phyloP scores from a whole-genome alignment of 2,888 invertebrate species.

The Drosophila meridiana region DNA sequence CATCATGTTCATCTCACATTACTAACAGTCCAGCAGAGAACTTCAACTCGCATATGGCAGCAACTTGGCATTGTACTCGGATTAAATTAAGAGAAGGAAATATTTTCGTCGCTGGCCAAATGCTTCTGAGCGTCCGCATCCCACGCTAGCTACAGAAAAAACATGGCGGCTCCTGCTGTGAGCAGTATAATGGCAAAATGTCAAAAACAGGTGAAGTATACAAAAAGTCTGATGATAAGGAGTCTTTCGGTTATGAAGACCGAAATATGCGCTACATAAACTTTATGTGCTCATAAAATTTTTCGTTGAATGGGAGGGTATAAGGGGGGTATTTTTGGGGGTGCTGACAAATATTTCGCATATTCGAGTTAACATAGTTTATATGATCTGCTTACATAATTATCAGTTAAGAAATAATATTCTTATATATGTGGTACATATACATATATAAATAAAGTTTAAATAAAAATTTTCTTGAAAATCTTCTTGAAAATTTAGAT shows the following conservation, averaged over 20 bases:
- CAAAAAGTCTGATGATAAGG: background rate
- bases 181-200: slow-evolving; percentile 67
- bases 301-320: too few relatives aligned
- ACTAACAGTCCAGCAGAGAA: slow-evolving; percentile 50
- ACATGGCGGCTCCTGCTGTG: slow-evolving; percentile 72
- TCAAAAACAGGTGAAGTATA: slow-evolving; percentile 78
- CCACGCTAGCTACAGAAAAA: slow-evolving; percentile 30
- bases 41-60: slow-evolving; percentile 43
- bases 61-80: background rate
- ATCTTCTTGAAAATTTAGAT: too few relatives aligned
- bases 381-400: too few relatives aligned
- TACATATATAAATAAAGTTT: too few relatives aligned
- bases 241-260: slow-evolving; percentile 8
- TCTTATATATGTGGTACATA: too few relatives aligned
- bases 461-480: too few relatives aligned
- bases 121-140: background rate
- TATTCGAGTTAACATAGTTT: too few relatives aligned
- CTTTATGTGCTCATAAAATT: too few relatives aligned
- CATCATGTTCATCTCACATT: slow-evolving; percentile 63
- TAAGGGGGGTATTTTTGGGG: too few relatives aligned
- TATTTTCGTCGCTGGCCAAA: background rate
- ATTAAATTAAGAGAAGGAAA: slow-evolving; percentile 6
- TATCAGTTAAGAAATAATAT: too few relatives aligned
- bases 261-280: slow-evolving; percentile 22
- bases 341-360: background rate